phyloP scores from a whole-genome alignment of 2,888 invertebrate genomes.

The Erebia aethiops region DNA sequence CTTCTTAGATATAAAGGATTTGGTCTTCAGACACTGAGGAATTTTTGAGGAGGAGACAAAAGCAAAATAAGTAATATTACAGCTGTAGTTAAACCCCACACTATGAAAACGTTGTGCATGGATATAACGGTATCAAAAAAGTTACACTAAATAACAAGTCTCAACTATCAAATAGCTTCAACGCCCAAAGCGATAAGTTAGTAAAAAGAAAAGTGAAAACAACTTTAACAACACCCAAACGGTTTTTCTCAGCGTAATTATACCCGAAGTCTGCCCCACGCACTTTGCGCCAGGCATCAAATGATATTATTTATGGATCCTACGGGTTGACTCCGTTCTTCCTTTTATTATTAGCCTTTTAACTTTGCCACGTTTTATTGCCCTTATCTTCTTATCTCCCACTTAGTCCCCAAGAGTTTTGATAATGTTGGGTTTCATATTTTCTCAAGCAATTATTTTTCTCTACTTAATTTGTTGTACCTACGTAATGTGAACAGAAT shows the following conservation, averaged over 20 bases:
- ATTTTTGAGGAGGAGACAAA: no score
- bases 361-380: conserved; percentile 42
- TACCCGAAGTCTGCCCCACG: conserved; percentile 36
- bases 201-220: conserved; percentile 31
- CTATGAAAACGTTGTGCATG: no score
- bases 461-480: no score
- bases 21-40: no score
- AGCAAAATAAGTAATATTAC: no score
- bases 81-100: no score
- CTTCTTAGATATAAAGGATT: no score
- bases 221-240: conserved; percentile 14
- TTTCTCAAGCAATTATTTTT: neutral
- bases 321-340: conserved; percentile 47
- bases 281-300: conserved; percentile 41
- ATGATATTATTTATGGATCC: conserved; percentile 56
- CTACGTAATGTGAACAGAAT: no score
- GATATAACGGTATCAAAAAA: no score
- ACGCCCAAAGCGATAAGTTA: neutral
- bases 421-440: neutral
- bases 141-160: no score
- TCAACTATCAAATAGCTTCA: neutral
- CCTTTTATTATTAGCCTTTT: conserved; percentile 39
- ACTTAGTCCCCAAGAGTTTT: neutral
- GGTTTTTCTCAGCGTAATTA: conserved; percentile 42
- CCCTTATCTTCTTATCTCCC: conserved; percentile 42